Percentiles rank a stretch among this genome's conserved stretches.
phyloP scores from a whole-genome alignment of 2,113 vertebrate genomes.

The Phyllostomus discolor region DNA sequence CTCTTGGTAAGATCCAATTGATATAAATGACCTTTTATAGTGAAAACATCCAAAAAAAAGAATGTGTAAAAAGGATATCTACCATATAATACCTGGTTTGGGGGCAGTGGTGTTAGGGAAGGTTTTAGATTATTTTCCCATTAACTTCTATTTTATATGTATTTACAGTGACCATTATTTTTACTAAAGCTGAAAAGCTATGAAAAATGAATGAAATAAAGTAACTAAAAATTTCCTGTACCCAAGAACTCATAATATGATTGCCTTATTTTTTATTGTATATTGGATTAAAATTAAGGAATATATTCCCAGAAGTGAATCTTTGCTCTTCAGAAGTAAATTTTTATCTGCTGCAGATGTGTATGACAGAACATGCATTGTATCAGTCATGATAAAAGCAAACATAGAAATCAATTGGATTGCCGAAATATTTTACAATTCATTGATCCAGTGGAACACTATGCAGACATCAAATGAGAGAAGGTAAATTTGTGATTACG shows the following conservation, averaged over 20 bases:
- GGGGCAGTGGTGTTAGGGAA: background rate
- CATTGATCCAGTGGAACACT: background rate
- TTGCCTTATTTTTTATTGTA: background rate
- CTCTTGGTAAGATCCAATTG: background rate
- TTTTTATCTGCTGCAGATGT: background rate
- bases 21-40: background rate
- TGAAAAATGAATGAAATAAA: conserved; percentile 44
- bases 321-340: background rate
- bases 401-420: background rate
- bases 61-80: background rate
- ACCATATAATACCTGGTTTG: background rate
- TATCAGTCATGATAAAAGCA: background rate
- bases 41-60: background rate
- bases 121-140: background rate
- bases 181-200: conserved; percentile 31
- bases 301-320: background rate
- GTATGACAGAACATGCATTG: no score
- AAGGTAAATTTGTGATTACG: background rate
- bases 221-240: background rate
- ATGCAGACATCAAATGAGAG: background rate
- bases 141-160: background rate
- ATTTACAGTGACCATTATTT: conserved; percentile 6
- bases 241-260: background rate
- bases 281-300: background rate
- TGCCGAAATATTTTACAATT: background rate